Conservation (phyloP, 2,113 vertebrate genomes). For the Pangasianodon gigas region DNA sequence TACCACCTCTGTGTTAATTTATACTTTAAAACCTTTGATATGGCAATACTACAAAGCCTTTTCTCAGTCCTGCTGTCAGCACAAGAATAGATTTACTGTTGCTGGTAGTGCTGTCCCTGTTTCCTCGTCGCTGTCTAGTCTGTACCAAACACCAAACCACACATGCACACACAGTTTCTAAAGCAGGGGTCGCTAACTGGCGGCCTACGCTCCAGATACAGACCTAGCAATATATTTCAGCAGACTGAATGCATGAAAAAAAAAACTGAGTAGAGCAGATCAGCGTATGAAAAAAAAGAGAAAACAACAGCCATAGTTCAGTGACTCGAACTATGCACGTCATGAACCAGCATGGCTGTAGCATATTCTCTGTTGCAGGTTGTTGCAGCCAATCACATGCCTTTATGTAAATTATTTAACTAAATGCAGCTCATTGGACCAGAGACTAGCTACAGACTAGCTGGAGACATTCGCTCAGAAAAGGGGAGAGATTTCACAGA, state of each 20-base stretch:
- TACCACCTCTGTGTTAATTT: background rate
- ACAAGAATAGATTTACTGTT: background rate
- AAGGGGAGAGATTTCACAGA: background rate
- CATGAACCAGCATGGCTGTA: background rate
- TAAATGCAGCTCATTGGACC: background rate
- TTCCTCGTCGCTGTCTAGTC: background rate
- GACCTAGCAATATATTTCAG: background rate
- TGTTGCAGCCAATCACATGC: background rate
- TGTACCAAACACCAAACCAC: background rate
- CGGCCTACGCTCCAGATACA: background rate
- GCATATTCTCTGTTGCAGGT: background rate
- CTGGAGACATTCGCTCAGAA: background rate
- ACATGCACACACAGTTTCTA: background rate
- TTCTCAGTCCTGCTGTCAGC: background rate
- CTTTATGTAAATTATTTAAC: background rate
- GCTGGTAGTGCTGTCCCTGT: background rate
- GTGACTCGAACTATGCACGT: no score
- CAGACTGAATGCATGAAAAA: background rate
- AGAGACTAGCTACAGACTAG: background rate
- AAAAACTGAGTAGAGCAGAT: background rate
- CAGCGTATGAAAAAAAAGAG: background rate
- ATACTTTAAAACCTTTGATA: background rate
- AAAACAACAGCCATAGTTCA: background rate
- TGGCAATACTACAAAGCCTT: background rate
- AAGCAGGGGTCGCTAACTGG: background rate